Evolutionary conservation across 2,888 invertebrate species (phyloP), one percentile per base, ranked within the genome.

Genomic region (Harpalus rufipes): DNA sequence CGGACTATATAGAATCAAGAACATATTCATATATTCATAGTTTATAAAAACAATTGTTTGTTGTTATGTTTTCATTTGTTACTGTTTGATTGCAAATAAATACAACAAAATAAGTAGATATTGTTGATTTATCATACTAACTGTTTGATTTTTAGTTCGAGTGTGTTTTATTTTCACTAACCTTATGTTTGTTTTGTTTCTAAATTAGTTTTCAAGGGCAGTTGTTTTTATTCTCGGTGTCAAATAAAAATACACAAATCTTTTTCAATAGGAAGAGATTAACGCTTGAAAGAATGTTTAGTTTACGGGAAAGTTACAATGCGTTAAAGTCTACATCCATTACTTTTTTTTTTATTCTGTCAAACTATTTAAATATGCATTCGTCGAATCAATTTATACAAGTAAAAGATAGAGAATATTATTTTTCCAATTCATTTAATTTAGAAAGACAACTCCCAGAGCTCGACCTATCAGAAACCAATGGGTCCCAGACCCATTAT

Each of bases 171-270:
- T 56, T 78, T 78, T 32, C 56, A 78, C 78, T 78, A 78, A 78
- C 32, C 32, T 78, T 7, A 44, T 10, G 51, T 76, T 78, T 78
- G 78, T 78, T 78, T 78, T 78, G 58, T 18, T 78, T 78, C 78
- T 58, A 78, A 78, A 78, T 78, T 78, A 78, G 56, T 56, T 2
- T 78, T 78, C 78, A 78, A 78, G 78, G 78, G 32, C 78, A 78
- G 32, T 25, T 56, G 58, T 78, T 78, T 78, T 78, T 32, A 78
- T 78, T 16, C 51, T 41, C 18, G 51, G 76, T 78, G 18, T 78
- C 56, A 58, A 58, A 78, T 78, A 58, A 58, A 78, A 58, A 58
- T 74, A 51, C 16, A 51, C 76, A 41, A 41, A 51, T 5, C 32
- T 14, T 41, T 41, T 68, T 25, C 65, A 14, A 68, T 41, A 68